phyloP scores from a whole-genome alignment of 2,797 vertebrate genomes.

The Etheostoma nigrum region DNA sequence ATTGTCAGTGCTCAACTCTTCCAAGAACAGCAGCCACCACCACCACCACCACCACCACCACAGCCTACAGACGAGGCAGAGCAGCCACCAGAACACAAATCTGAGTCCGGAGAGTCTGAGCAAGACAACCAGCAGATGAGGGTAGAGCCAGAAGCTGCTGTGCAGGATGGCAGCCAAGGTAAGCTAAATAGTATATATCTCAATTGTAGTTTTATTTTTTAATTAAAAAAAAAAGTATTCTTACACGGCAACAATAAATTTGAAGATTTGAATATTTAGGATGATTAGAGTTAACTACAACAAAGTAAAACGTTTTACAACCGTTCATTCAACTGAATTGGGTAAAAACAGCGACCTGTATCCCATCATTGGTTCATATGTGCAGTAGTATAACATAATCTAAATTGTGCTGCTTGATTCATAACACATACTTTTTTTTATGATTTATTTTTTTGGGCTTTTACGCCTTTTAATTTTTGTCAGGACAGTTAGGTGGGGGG shows the following conservation, averaged over 20 bases:
- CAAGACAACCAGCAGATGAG: slow-evolving; percentile 43
- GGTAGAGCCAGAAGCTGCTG: slow-evolving; percentile 22
- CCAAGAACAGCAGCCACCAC: slow-evolving; percentile 65
- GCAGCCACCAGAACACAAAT: slow-evolving; percentile 29
- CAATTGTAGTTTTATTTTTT: no score
- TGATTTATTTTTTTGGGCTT: no score
- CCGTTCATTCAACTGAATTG: neutral
- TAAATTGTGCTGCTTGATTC: neutral
- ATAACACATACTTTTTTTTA: no score
- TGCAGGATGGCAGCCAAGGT: slow-evolving; percentile 62
- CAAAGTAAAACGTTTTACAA: neutral
- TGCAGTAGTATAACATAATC: neutral
- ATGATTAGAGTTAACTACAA: neutral
- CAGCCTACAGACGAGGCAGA: slow-evolving; percentile 50
- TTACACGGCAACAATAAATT: neutral
- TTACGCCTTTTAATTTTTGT: no score
- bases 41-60: slow-evolving; percentile 50
- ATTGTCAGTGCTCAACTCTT: slow-evolving; percentile 69
- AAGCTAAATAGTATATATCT: neutral
- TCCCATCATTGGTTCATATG: neutral
- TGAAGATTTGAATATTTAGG: neutral
- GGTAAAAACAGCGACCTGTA: neutral
- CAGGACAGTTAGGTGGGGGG: no score
- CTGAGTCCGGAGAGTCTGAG: slow-evolving; percentile 32
- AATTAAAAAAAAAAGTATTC: no score